phyloP scores from a whole-genome alignment of 2,113 vertebrate species.

The Pseudorectes ferrugineus region DNA sequence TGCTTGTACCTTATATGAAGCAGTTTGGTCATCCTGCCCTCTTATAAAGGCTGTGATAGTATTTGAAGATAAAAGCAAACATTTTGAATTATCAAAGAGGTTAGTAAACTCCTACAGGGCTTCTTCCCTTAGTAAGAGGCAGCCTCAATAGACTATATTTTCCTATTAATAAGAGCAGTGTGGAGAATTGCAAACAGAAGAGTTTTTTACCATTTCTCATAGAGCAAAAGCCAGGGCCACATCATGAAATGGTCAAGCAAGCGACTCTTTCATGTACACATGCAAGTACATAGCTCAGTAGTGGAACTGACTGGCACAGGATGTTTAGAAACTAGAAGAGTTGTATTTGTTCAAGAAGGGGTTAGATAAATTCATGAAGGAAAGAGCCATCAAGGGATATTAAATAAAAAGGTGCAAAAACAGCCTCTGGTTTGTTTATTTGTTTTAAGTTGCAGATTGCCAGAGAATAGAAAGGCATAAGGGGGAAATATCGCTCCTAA shows the following conservation, averaged over 20 bases:
- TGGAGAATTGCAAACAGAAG: not conserved
- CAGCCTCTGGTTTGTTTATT: not conserved
- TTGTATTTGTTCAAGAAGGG: not conserved
- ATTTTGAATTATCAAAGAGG: not conserved
- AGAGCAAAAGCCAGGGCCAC: not conserved
- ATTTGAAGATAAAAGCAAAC: not conserved
- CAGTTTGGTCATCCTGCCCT: not conserved
- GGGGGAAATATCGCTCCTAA: not conserved
- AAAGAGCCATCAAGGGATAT: not conserved
- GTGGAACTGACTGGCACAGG: not conserved
- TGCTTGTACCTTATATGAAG: not conserved
- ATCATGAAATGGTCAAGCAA: not conserved
- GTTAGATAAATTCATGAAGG: not conserved
- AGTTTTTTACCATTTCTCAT: not conserved
- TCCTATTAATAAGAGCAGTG: not conserved
- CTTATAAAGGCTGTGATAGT: not conserved
- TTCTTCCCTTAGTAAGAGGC: not conserved
- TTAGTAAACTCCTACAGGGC: not conserved
- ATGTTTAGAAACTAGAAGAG: not conserved
- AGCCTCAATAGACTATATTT: not conserved
- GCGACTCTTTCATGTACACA: not conserved
- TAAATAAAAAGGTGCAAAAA: not conserved
- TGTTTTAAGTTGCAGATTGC: not conserved
- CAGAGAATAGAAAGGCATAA: not conserved
- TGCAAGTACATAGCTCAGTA: rapidly evolving